Conservation (phyloP, 1,140 invertebrate species). For the Cydia fagiglandana region DNA sequence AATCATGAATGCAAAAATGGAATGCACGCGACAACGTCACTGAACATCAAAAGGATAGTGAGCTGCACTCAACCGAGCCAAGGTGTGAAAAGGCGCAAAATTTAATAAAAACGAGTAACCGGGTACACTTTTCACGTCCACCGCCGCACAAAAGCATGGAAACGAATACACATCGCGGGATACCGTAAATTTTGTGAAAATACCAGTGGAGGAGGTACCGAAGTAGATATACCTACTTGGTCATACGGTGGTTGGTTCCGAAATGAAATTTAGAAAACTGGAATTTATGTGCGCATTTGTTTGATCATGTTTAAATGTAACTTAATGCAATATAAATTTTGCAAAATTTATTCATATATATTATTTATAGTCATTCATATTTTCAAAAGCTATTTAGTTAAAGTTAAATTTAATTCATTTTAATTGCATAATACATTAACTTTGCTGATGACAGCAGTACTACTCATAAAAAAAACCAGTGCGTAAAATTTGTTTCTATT, state of each 20-base stretch:
- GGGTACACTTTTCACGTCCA: conserved; percentile 11
- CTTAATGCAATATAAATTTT: too few species aligned
- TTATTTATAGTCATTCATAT: too few species aligned
- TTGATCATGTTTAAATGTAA: too few species aligned
- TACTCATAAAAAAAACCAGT: too few species aligned
- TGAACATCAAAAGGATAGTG: conserved; percentile 5
- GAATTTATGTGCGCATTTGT: too few species aligned
- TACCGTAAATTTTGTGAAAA: conserved; percentile 20
- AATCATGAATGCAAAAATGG: neutral
- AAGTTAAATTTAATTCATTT: too few species aligned
- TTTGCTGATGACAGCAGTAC: too few species aligned
- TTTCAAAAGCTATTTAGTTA: too few species aligned
- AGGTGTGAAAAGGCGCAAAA: conserved; percentile 22
- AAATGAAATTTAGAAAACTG: neutral
- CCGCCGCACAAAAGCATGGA: conserved; percentile 1
- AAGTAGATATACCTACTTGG: neutral
- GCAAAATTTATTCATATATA: too few species aligned
- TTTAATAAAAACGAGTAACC: conserved; percentile 14
- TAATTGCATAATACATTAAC: too few species aligned
- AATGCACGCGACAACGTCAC: neutral
- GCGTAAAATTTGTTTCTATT: too few species aligned
- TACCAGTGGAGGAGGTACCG: neutral
- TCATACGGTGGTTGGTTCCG: neutral
- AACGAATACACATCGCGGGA: conserved; percentile 16
- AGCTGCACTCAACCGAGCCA: neutral